Base-by-base conservation (phyloP, 1,140 invertebrate species). In the Tetramorium parvispinum region DNA sequence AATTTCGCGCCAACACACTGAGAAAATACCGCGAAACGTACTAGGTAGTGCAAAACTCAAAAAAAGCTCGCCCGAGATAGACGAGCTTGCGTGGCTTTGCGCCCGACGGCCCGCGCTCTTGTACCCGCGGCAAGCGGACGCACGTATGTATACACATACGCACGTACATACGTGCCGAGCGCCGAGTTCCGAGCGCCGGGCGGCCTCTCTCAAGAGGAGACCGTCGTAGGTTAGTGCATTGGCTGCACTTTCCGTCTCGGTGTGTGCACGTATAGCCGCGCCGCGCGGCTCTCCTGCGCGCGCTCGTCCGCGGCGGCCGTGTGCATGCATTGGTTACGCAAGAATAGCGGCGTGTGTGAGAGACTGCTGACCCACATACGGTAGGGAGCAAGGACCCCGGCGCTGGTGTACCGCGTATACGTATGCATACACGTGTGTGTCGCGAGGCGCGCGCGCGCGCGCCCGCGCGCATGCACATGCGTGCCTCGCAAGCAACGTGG, bases 321-420 rank as follows among this genome's bases (percentile, higher is more conserved):
- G 92, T 95, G 93, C 94, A 94, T 95, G 93, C 94, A 94, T 94
- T 94, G 93, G 94, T 95, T 95, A 95, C 94, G 95, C 94, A 95
- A 95, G 94, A 94, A 94, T 91, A 91, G 93, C 91, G 90, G 92
- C 94, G 94, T 95, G 94, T 95, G 94, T 94, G 94, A 95, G 94
- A 95, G 95, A 95, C 95, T 95, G 94, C 93, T 95, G 95, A 95
- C 95, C 95, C 91, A 95, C 93, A 95, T 95, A 95, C 93, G 93
- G 90, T 92, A 93, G 94, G 92, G 94, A 94, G 94, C 94, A 95
- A 95, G 93, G 94, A 95, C 94, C 94, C 93, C 94, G 87, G 87
- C 87, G 68, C 53, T 73, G 46, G 37, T 92, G 89, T 91, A 93
- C 91, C 92, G 87, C 88, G 89, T 89, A 92, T 86, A 87, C 71